A percentile compares a stretch with the other conserved stretches of the same genome.
Conservation (phyloP, 2,888 invertebrate species). For the Yponomeuta malinellus region DNA sequence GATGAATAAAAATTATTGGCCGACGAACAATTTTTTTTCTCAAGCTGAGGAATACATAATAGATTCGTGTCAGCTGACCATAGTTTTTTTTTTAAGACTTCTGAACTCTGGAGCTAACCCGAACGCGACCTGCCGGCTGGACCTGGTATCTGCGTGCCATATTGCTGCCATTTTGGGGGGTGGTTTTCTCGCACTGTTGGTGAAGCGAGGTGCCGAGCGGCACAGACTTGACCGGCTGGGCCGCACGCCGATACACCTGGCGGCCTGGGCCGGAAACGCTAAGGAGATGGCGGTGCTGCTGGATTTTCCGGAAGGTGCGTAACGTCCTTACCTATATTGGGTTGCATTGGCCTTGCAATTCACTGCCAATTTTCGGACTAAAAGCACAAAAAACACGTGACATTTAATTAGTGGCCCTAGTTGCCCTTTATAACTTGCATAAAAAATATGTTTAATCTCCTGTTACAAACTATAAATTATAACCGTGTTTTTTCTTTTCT, state of each 20-base stretch:
- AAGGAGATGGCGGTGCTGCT: constrained; percentile 58
- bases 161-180: constrained; percentile 57
- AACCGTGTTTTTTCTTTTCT: no score
- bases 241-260: constrained; percentile 65
- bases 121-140: constrained; percentile 66
- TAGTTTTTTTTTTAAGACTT: constrained; percentile 36
- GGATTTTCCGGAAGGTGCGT: constrained; percentile 59
- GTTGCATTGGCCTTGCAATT: no score
- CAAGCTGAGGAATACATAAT: no score
- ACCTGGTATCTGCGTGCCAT: constrained; percentile 63
- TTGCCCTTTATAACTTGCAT: no score
- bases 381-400: no score
- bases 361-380: no score
- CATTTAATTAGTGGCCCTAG: no score
- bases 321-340: neutral
- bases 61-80: no score
- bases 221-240: constrained; percentile 57
- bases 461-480: no score
- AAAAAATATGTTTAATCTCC: no score
- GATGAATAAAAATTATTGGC: no score
- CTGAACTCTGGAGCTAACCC: constrained; percentile 64
- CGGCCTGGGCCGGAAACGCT: constrained; percentile 62
- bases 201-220: constrained; percentile 61
- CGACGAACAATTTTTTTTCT: no score
- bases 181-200: constrained; percentile 50